Base-by-base conservation (phyloP, 2,888 invertebrate genomes). In the Cephus rjabovi region DNA sequence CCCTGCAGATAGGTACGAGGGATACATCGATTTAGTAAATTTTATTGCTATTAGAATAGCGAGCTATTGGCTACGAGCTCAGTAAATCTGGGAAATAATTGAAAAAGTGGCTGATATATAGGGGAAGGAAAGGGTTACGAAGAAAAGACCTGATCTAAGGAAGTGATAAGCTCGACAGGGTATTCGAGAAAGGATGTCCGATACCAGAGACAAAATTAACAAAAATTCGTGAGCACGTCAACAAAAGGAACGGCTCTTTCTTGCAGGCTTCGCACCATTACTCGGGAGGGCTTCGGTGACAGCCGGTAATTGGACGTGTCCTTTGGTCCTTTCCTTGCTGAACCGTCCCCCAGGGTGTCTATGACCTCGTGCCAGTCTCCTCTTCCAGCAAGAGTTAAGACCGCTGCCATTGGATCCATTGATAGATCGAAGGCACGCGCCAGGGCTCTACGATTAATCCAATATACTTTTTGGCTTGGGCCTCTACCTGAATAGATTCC, bases 271-370 rank as follows among this genome's bases (percentile, higher is more conserved):
- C 81, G 79, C 79, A 73, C 83, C 84, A 82, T 87, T 84, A 85
- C 82, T 84, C 82, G 81, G 79, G 37, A 69, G 79, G 75, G 77
- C 77, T 71, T 79, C 79, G 79, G 82, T 84, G 84, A 85, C 86
- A 86, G 85, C 80, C 86, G 84, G 86, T 87, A 87, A 87, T 87
- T 85, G 87, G 82, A 86, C 83, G 82, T 82, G 84, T 86, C 83
- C 84, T 87, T 84, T 81, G 86, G 83, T 76, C 75, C 78, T 71
- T 71, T 33, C 76, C 33, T 69, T 74, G 68, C 40, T 75, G 75
- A 71, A 76, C 75, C 76, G 75, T 76, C 79, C 75, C 74, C 40
- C 76, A 70, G 73, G 69, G 56, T 56, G 56, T 56, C 23, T 9
- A 23, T 9, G 6, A 23, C 56, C 56, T 9, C 56, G 23, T 56